These are phyloP conservation scores for Colinus virginianus DNA, from an alignment of 2,113 vertebrate species.

Conservation along the genomic window DNA sequence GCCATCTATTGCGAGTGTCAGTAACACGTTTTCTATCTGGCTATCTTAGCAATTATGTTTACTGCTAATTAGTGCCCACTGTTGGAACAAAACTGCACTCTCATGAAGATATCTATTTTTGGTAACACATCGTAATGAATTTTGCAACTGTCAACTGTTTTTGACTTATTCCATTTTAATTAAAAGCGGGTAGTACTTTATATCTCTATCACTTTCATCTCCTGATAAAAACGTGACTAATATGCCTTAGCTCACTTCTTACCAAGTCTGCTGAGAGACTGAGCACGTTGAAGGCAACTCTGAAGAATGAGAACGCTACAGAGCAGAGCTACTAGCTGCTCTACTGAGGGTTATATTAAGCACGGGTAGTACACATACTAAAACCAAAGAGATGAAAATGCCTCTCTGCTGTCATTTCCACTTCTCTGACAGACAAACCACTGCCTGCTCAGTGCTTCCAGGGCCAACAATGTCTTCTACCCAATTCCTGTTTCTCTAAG, in stretches of 20 bases:
- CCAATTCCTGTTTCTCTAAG: not conserved
- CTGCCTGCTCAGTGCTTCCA: not conserved
- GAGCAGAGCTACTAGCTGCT: not conserved
- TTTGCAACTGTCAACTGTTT: slow-evolving; percentile 45
- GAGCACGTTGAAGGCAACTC: not conserved
- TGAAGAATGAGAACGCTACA: not conserved
- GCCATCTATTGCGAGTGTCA: slow-evolving; percentile 18
- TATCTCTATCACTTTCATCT: slow-evolving; percentile 69
- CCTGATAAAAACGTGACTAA: slow-evolving; percentile 66
- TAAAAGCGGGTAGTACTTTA: slow-evolving; percentile 58
- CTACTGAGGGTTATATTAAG: not conserved
- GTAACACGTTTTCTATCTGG: slow-evolving; percentile 39
- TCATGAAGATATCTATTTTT: slow-evolving; percentile 64
- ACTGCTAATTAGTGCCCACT: slow-evolving; percentile 51
- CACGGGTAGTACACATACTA: not conserved
- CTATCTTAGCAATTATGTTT: slow-evolving; percentile 49
- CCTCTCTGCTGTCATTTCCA: not conserved
- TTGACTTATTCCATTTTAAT: slow-evolving; percentile 63
- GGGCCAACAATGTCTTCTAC: not conserved
- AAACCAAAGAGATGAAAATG: not conserved
- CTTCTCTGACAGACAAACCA: not conserved
- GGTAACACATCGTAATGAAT: slow-evolving; percentile 55
- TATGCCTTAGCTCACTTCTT: slow-evolving; percentile 24
- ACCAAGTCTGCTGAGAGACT: not conserved
- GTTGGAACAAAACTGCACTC: slow-evolving; percentile 53